Percentiles rank a stretch among this genome's conserved stretches.
These are phyloP conservation scores for Perca flavescens DNA, from an alignment of 2,113 vertebrate genomes.

Conservation along the genomic window DNA sequence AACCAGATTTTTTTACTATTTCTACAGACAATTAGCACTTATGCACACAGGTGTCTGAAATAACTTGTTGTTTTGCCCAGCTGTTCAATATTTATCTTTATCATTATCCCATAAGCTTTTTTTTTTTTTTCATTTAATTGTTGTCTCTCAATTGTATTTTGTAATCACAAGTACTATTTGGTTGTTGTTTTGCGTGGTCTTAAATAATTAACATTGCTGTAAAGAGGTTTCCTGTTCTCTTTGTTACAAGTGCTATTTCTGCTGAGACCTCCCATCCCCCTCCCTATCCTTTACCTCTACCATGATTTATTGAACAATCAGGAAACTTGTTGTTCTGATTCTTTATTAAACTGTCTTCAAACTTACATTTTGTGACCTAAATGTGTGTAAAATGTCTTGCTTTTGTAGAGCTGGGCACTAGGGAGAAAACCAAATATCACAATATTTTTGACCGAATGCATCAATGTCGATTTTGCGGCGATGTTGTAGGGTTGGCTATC, in stretches of 20 bases:
- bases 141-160: not conserved
- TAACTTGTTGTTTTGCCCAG: not conserved
- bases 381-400: not conserved
- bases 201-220: no score
- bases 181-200: no score
- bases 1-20: not conserved
- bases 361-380: not conserved
- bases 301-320: not conserved
- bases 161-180: no score
- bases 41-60: no score
- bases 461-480: no score
- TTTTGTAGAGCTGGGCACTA: no score
- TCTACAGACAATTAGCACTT: no score
- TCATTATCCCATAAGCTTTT: not conserved
- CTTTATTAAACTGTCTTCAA: not conserved
- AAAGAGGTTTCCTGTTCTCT: no score
- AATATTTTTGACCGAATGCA: no score
- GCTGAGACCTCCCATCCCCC: not conserved
- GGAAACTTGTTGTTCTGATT: not conserved
- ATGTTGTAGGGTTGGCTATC: no score
- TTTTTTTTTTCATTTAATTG: no score
- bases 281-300: not conserved
- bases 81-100: not conserved
- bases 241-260: not conserved
- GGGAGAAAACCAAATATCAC: no score